Base-by-base conservation (phyloP, 30 jellyfish, hydroid and myxozoan species). In the Chironex yamaguchii region DNA sequence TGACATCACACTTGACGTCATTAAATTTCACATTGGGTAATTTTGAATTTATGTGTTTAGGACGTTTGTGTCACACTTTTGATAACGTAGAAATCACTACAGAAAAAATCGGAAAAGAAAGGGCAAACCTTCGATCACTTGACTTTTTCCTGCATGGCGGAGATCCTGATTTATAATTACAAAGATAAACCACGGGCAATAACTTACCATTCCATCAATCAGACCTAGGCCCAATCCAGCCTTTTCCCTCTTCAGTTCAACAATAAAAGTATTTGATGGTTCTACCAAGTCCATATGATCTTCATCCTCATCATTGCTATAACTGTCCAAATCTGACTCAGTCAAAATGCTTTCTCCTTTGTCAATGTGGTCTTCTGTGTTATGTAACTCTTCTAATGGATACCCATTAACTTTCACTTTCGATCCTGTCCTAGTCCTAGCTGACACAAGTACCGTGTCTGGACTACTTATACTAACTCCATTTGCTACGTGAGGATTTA, bases 141-240 rank as follows among this genome's bases (percentile, higher is more conserved):
- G 1, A 1, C 0, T 31, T 11, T 4, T n/a, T 0, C 33, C 3
- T 2, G 12, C 24, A 25, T 2, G 20, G 12, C 73, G 22, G 0
- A 0, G 73, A 4, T 20, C n/a, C 79, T n/a, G n/a, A n/a, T n/a
- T n/a, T n/a, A n/a, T n/a, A n/a, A n/a, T n/a, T n/a, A n/a, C n/a
- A 52, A 71, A 4, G 48, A 66, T 13, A 82, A 21, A 22, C 1
- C 2, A 28, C 49, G 22, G 17, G 4, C 27, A 3, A 1, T 17
- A 29, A 53, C 97, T 79, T 63, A 94, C 99, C 97, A 94, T 70
- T 58, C 97, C 99, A 66, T 94, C 99, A 50, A 94, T 94, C 11
- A 94, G 86, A 14, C 99, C 99, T 20, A 94, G 84, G 0, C 99
- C 99, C 34, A 94, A 86, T 24, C 99, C 99, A 49, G 67, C 83